These are phyloP conservation scores for Cynopterus sphinx DNA, from an alignment of 2,797 vertebrate genomes.

Conservation along the genomic window DNA sequence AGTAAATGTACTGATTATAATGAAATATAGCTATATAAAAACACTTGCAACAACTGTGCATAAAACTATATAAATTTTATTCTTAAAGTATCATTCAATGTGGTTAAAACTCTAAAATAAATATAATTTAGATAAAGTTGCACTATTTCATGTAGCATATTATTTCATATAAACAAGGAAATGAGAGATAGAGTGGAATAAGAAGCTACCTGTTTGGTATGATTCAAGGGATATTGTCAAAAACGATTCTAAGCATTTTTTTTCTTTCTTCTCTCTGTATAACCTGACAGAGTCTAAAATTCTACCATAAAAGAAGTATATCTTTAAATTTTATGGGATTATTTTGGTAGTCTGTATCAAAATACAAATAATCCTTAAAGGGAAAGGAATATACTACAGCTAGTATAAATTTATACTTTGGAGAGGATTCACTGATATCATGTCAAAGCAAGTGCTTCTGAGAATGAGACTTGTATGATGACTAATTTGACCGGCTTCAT, in stretches of 20 bases:
- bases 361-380: background rate
- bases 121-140: background rate
- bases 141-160: background rate
- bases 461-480: background rate
- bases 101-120: background rate
- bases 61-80: background rate
- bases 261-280: background rate
- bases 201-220: background rate
- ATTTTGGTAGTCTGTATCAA: background rate
- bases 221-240: background rate
- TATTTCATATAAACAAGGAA: background rate
- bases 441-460: constrained; percentile 6
- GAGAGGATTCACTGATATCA: background rate
- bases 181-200: background rate
- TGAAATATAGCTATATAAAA: background rate
- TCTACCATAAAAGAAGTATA: background rate
- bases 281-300: background rate
- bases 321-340: background rate
- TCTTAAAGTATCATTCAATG: background rate
- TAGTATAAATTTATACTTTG: constrained; percentile 13
- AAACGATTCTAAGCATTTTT: background rate
- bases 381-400: background rate
- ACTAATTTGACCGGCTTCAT: background rate
- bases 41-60: background rate
- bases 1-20: background rate